These are phyloP conservation scores for Perca flavescens DNA, from an alignment of 2,113 vertebrate species.

Conservation along the genomic window DNA sequence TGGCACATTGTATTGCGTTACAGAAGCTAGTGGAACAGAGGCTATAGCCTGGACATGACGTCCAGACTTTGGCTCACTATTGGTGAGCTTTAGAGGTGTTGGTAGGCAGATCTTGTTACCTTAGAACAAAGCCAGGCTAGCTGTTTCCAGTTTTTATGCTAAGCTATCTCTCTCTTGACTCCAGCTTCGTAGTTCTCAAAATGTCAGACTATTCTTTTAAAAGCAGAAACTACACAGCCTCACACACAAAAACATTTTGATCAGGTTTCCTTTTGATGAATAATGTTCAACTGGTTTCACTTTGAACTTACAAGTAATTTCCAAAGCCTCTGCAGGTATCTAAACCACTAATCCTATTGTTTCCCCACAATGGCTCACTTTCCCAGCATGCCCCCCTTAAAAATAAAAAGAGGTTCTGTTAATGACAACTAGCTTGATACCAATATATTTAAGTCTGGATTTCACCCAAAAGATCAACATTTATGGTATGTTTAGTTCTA, in stretches of 20 bases:
- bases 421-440: neutral
- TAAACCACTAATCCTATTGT: slow-evolving; percentile 30
- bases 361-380: slow-evolving; percentile 6
- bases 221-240: neutral
- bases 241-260: neutral
- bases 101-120: neutral
- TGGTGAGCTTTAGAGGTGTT: neutral
- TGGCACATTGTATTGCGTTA: neutral
- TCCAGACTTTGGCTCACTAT: neutral
- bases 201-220: neutral
- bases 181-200: neutral
- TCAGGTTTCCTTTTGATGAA: slow-evolving; percentile 3
- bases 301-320: slow-evolving; percentile 18
- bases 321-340: neutral
- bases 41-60: neutral
- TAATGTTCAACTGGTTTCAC: slow-evolving; percentile 1
- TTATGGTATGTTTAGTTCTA: neutral
- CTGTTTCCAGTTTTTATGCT: neutral
- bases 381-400: neutral
- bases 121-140: neutral
- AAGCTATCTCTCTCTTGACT: neutral
- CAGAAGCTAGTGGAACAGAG: neutral
- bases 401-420: neutral
- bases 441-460: neutral
- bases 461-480: neutral